Base-by-base conservation (phyloP, 2,113 vertebrate species). In the Prinia subflava region DNA sequence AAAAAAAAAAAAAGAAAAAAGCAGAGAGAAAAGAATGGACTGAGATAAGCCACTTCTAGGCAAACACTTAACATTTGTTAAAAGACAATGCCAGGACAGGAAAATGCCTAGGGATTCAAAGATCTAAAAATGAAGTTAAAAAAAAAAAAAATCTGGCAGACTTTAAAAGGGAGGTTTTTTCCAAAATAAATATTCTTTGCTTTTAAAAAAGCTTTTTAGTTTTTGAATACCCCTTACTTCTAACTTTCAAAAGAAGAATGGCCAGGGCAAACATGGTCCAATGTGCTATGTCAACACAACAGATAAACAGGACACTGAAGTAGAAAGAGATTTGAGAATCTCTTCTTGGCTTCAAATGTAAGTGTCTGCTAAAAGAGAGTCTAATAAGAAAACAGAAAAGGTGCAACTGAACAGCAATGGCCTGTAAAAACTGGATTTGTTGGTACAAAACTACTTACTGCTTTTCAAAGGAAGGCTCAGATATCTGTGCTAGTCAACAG, bases 101-200 rank as follows among this genome's bases (percentile, higher is more conserved):
- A 91, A 96, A 95, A 91, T 79, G 81, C 84, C 87, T 92, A 87
- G 55, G 87, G 82, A 73, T 87, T 49, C 67, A 89, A 80, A 87
- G 70, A 67, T n/a, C 8, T 20, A 41, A 82, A 83, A 80, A 71
- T 7, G 68, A 64, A n/a, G 41, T 30, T 28, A 22, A 39, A 30
- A 73, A 63, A 6, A 23, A 28, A 56, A 63, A 6, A 23, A 28
- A 56, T 2, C 44, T 87, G 63, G 30, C 62, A 91, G 50, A 53
- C 30, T 83, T 92, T 63, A 83, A 95, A 94, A 85, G 49, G 27
- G 49, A 88, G 13, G 4, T 53, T 85, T 79, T 74, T 69, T 44
- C 80, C 63, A 92, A 91, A 94, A 93, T 57, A 95, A 91, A 93
- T 92, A 83, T 52, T 77, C 27, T 80, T 63, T 4, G 1, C 11